Conservation (phyloP, 1,140 invertebrate species). For the Diuraphis noxia region DNA sequence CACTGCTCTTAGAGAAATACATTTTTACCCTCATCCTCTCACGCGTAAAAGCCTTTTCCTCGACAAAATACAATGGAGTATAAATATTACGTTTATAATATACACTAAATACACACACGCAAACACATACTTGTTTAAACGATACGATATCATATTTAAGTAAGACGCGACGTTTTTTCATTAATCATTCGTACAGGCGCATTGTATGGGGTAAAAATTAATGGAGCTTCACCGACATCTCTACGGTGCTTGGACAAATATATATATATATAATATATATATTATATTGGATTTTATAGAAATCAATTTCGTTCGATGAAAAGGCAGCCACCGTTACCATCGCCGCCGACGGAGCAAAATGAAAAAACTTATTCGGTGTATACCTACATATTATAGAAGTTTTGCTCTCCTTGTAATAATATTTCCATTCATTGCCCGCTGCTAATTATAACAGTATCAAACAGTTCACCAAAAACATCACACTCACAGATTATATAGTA, state of each 20-base stretch:
- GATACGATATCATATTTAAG: constrained; percentile 21
- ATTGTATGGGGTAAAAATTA: constrained; percentile 33
- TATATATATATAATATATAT: too few relatives aligned
- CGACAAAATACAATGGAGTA: neutral
- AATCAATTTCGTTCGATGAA: constrained; percentile 40
- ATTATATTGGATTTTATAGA: constrained; percentile 31
- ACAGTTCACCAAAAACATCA: neutral
- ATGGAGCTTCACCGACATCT: constrained; percentile 38
- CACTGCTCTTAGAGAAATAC: neutral
- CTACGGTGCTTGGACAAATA: neutral
- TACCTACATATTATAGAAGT: neutral
- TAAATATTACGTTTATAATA: constrained; percentile 4
- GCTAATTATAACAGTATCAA: constrained; percentile 29
- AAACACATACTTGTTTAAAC: neutral
- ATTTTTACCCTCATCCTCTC: neutral
- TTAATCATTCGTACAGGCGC: constrained; percentile 23
- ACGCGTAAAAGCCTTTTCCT: neutral
- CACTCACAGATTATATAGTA: neutral
- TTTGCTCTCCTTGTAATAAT: constrained; percentile 18
- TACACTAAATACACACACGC: neutral
- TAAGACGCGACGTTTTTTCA: constrained; percentile 2
- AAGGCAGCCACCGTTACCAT: neutral
- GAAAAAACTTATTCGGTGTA: constrained; percentile 39
- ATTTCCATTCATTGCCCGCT: constrained; percentile 21
- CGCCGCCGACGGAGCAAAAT: neutral